These are phyloP conservation scores for Cetonia aurata DNA, from an alignment of 2,888 invertebrate genomes.

Conservation along the genomic window DNA sequence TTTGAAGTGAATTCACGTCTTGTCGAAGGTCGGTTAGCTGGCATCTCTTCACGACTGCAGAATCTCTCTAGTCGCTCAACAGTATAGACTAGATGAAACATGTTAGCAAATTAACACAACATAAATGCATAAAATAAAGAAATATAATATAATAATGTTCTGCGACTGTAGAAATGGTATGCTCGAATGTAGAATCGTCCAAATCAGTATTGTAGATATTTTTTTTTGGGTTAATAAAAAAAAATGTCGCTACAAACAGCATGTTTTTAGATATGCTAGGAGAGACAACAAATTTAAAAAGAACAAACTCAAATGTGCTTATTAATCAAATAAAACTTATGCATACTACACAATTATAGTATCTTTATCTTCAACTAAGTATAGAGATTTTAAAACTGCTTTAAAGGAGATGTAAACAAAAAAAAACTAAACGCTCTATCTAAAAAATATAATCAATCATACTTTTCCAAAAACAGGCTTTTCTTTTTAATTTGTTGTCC, in stretches of 20 bases:
- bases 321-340: no score
- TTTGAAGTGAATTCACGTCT: constrained; percentile 3
- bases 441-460: no score
- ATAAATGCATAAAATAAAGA: constrained; percentile 10
- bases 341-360: no score
- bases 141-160: constrained; percentile 16
- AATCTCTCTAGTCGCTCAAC: constrained; percentile 47
- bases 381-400: no score
- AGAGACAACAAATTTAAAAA: constrained; percentile 23
- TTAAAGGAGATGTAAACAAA: no score
- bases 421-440: no score
- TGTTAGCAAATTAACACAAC: constrained; percentile 10
- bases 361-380: no score
- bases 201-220: background rate
- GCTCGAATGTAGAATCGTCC: constrained; percentile 31
- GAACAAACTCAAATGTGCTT: background rate
- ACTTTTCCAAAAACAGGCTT: background rate
- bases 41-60: constrained; percentile 52
- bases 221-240: constrained; percentile 40
- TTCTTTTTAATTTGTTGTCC: constrained; percentile 16
- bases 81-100: constrained; percentile 31
- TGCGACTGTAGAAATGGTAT: constrained; percentile 36
- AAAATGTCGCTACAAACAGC: constrained; percentile 14
- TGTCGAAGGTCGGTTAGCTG: constrained; percentile 28
- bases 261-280: constrained; percentile 7